These are phyloP conservation scores for Microplitis manilae DNA, from an alignment of 2,888 invertebrate species.

Conservation along the genomic window DNA sequence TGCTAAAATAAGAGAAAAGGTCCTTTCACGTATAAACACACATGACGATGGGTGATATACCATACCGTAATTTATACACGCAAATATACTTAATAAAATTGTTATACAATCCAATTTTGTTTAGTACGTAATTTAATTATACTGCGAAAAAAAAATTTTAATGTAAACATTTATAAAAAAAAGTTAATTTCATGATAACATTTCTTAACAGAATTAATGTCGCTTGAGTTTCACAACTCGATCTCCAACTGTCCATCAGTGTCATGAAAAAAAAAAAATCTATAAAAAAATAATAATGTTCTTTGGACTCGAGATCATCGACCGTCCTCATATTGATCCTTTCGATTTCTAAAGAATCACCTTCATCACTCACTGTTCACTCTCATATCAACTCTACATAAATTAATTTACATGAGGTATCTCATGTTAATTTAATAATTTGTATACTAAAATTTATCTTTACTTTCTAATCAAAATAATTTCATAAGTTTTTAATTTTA, in stretches of 20 bases:
- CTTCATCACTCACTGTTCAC: constrained; percentile 7
- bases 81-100: not conserved
- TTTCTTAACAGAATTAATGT: not conserved
- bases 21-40: constrained; percentile 32
- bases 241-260: not conserved
- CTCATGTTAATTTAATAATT: not conserved
- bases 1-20: constrained; percentile 31
- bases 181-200: not conserved
- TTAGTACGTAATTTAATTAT: too few relatives aligned
- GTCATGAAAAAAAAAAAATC: too few relatives aligned
- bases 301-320: constrained; percentile 23
- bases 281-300: not conserved
- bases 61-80: not conserved
- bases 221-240: not conserved
- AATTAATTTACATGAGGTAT: constrained; percentile 4
- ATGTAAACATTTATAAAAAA: not conserved
- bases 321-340: constrained; percentile 14
- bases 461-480: constrained; percentile 15
- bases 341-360: constrained; percentile 15
- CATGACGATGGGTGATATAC: constrained; percentile 9
- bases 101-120: too few relatives aligned
- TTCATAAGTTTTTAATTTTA: not conserved
- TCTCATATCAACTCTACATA: constrained; percentile 2
- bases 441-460: not conserved
- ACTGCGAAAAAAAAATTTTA: not conserved